phyloP scores from a whole-genome alignment of 2,797 vertebrate species.

The Coilia nasus region DNA sequence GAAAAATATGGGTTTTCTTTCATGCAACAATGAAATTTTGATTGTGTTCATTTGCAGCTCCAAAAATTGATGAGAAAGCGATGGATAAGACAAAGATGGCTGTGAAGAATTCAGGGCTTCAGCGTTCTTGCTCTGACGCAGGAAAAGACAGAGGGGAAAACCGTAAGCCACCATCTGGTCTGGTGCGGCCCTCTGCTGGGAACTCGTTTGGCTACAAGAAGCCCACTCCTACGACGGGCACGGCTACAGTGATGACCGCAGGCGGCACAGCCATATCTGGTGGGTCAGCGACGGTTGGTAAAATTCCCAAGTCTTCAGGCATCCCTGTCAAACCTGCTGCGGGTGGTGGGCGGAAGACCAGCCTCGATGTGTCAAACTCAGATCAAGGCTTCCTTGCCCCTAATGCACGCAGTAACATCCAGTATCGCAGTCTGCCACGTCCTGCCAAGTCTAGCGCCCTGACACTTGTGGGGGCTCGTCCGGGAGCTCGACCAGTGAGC shows the following conservation, averaged over 20 bases:
- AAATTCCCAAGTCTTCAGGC: constrained; percentile 88
- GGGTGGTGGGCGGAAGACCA: constrained; percentile 84
- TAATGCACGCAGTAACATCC: constrained; percentile 89
- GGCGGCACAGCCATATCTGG: constrained; percentile 67
- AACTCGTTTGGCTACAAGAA: constrained; percentile 94
- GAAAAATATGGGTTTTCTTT: constrained; percentile 16
- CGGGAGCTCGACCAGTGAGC: constrained; percentile 82
- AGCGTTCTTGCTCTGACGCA: constrained; percentile 92
- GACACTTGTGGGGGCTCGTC: constrained; percentile 82
- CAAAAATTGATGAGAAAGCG: constrained; percentile 77
- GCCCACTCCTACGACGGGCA: constrained; percentile 70
- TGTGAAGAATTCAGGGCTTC: constrained; percentile 84
- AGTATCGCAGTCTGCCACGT: constrained; percentile 96
- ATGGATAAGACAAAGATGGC: constrained; percentile 87
- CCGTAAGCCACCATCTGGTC: constrained; percentile 91
- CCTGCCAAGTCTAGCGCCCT: constrained; percentile 93
- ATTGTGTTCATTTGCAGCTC: constrained; percentile 49
- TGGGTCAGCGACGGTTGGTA: constrained; percentile 76
- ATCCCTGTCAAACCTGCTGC: constrained; percentile 88
- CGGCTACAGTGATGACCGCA: constrained; percentile 71
- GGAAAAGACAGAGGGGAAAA: constrained; percentile 86
- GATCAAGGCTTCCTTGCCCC: constrained; percentile 88
- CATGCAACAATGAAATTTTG: neutral
- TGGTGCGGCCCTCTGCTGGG: constrained; percentile 83
- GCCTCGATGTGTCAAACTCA: constrained; percentile 85